Percentiles rank a stretch among this genome's conserved stretches.
phyloP scores from a whole-genome alignment of 2,113 vertebrate species.

The Brachypodius melanocephalos region DNA sequence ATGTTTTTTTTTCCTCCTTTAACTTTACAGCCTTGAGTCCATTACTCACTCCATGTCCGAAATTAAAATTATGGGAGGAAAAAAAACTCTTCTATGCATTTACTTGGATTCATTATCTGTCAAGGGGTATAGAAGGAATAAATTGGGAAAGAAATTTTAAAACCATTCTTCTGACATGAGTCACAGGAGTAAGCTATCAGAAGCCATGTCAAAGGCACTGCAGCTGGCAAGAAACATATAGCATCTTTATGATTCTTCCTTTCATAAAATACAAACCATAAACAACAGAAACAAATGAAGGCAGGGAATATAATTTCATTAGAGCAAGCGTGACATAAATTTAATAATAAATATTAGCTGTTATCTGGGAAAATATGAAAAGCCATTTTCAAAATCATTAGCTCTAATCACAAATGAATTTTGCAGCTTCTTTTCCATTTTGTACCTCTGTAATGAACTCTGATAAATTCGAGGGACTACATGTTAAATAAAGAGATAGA shows the following conservation, averaged over 20 bases:
- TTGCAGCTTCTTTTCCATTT: slow-evolving; percentile 66
- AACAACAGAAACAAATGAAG: slow-evolving; percentile 51
- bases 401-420: slow-evolving; percentile 72
- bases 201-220: slow-evolving; percentile 2
- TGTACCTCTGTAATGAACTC: slow-evolving; percentile 71
- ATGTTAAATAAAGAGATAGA: slow-evolving; percentile 82
- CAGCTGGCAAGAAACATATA: background rate
- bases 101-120: slow-evolving; percentile 24
- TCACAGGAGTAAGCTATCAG: slow-evolving; percentile 38
- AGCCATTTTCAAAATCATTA: slow-evolving; percentile 72
- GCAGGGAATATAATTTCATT: slow-evolving; percentile 58
- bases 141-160: slow-evolving; percentile 45
- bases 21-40: background rate
- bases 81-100: background rate
- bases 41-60: background rate
- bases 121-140: slow-evolving; percentile 14
- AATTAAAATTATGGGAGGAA: background rate
- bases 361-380: slow-evolving; percentile 64
- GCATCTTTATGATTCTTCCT: slow-evolving; percentile 5
- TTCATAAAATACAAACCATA: slow-evolving; percentile 45
- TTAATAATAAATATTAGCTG: slow-evolving; percentile 69
- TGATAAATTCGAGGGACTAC: slow-evolving; percentile 72
- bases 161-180: slow-evolving; percentile 29
- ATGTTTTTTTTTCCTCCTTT: background rate
- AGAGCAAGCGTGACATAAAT: slow-evolving; percentile 53